A percentile compares a stretch with the other conserved stretches of the same genome.
Evolutionary conservation across 2,888 invertebrate species (phyloP).

Genomic region (Ectropis crepuscularia): DNA sequence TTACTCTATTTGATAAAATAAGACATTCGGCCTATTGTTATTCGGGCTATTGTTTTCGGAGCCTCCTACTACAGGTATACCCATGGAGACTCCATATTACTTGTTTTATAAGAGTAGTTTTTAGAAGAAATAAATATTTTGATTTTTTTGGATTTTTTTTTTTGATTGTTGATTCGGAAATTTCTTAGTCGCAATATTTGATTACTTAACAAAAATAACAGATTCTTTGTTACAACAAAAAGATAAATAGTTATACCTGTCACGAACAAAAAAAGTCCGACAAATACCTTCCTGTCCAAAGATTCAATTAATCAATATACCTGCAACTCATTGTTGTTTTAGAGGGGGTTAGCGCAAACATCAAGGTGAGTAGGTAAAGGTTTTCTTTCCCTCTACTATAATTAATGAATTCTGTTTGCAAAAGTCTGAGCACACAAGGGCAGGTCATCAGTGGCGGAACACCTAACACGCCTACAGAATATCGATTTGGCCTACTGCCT

Average conservation of each 20-base stretch:
- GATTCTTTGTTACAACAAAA: not conserved
- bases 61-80: too few species aligned
- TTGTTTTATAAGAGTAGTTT: too few species aligned
- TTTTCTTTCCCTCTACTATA: conserved; percentile 34
- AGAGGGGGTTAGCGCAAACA: conserved; percentile 28
- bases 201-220: too few species aligned
- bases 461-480: conserved; percentile 20
- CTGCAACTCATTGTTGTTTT: conserved; percentile 36
- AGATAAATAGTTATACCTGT: conserved; percentile 4
- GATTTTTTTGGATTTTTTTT: too few species aligned
- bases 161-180: too few species aligned
- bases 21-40: too few species aligned
- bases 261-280: not conserved
- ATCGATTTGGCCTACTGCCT: conserved; percentile 25
- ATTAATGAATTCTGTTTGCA: conserved; percentile 41
- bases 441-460: conserved; percentile 30
- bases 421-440: conserved; percentile 31
- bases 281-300: conserved; percentile 21
- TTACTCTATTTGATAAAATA: too few species aligned
- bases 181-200: too few species aligned
- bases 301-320: conserved; percentile 39
- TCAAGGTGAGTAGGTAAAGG: conserved; percentile 39
- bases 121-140: too few species aligned
- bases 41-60: too few species aligned
- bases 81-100: too few species aligned